Percentiles rank a stretch among this genome's conserved stretches.
Conservation (phyloP, 2,113 vertebrate genomes). For the Prionailurus viverrinus region DNA sequence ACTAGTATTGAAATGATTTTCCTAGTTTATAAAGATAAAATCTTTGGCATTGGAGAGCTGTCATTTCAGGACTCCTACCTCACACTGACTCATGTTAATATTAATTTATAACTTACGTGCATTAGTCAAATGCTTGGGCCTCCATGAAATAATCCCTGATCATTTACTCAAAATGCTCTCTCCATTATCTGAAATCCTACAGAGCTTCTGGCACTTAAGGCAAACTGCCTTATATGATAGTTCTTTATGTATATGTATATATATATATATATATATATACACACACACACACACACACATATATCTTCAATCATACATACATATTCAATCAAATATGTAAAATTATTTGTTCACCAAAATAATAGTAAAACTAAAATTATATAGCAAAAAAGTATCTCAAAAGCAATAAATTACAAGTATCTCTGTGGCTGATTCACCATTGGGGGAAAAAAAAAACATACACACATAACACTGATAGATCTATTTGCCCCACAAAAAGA, state of each 20-base stretch:
- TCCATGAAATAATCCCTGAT: constrained; percentile 37
- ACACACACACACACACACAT: fast-evolving
- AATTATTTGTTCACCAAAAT: constrained; percentile 39
- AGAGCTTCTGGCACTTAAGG: not conserved
- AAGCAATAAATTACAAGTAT: constrained; percentile 47
- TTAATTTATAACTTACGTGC: constrained; percentile 37
- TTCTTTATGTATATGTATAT: not conserved
- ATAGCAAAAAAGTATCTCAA: constrained; percentile 56
- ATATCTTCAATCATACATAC: too few species aligned
- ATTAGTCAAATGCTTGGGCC: not conserved
- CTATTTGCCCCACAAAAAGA: constrained; percentile 30
- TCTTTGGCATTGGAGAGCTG: constrained; percentile 8
- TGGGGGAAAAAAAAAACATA: not conserved
- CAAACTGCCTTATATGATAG: not conserved
- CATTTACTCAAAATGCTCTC: constrained; percentile 6
- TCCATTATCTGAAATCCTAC: constrained; percentile 36
- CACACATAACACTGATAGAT: not conserved
- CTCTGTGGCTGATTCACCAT: constrained; percentile 42
- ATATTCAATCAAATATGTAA: constrained; percentile 51
- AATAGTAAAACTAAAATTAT: constrained; percentile 40
- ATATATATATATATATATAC: too few species aligned
- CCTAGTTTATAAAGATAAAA: constrained; percentile 56
- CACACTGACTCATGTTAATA: constrained; percentile 53
- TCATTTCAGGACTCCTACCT: constrained; percentile 43
- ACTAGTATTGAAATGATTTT: constrained; percentile 6